Evolutionary conservation across 1,140 invertebrate genomes (phyloP).

Genomic region (Megathymus violae): DNA sequence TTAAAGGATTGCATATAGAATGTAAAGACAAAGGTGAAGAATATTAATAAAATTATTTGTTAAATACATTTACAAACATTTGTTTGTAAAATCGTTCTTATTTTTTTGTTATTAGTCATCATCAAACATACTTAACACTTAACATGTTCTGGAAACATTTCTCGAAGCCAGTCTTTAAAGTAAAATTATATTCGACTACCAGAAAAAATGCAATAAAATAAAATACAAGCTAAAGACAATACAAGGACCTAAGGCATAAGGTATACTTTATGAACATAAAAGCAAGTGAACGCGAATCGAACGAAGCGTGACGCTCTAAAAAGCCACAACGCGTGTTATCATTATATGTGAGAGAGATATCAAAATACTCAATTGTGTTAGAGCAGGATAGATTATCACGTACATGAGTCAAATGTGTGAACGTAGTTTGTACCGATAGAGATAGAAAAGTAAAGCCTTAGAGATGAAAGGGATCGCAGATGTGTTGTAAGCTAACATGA

Average conservation of each 20-base stretch:
- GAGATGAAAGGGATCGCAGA: constrained; percentile 21
- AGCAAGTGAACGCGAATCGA: constrained; percentile 27
- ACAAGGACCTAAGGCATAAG: neutral
- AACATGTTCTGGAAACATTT: constrained; percentile 16
- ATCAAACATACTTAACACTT: neutral
- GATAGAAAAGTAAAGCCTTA: neutral
- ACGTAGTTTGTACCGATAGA: constrained; percentile 7
- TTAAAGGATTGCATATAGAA: too few relatives aligned
- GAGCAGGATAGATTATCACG: constrained; percentile 10
- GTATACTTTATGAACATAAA: neutral
- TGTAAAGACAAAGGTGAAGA: neutral
- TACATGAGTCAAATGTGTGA: neutral
- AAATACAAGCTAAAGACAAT: constrained; percentile 7
- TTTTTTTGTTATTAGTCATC: neutral
- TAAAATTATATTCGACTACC: neutral
- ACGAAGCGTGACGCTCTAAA: constrained; percentile 55
- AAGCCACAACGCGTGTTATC: constrained; percentile 54
- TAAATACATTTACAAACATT: too few relatives aligned
- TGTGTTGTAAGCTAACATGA: constrained; percentile 12
- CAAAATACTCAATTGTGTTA: constrained; percentile 13
- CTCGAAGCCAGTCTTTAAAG: neutral
- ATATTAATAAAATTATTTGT: too few relatives aligned
- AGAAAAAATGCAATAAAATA: neutral
- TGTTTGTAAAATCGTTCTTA: too few relatives aligned
- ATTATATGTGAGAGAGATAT: constrained; percentile 30